Evolutionary conservation across 2,888 invertebrate genomes (phyloP), one percentile per base, ranked within the genome.

Genomic region (Volucella bombylans): DNA sequence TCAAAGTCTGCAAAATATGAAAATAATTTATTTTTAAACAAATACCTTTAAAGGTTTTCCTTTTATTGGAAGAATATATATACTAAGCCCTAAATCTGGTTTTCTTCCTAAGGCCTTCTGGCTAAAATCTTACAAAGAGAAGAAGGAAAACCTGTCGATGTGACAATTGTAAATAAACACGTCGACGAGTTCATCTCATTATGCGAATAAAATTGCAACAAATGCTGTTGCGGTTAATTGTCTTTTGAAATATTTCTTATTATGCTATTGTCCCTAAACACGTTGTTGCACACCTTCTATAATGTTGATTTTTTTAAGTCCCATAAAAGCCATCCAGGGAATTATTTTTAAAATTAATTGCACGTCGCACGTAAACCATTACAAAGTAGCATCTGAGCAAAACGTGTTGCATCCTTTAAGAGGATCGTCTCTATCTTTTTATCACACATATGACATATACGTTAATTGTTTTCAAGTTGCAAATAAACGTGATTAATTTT

Each of bases 1-100:
- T 31, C 31, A 31, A 31, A 31, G 31, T 6, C 31, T 31, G 4
- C 6, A 4, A 31, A 31, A 2, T 31, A 31, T 31, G 4, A 23
- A 50, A 52, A 65, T 50, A 38, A 8, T 8, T 45, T 45, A 45
- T 45, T 45, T 14, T 57, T 9, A 14, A n/a, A 31, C 31, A 6
- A 11, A 39, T 0, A 41, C 18, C n/a, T 8, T 12, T 9, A n/a
- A n/a, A 9, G 12, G 38, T 8, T 54, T 11, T 6, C 14, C 45
- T 31, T 9, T 49, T 62, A 67, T 72, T 50, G 23, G 23, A 79
- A 79, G 54, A 54, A 69, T 71, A n/a, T 64, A 3, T 69, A 11
- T 45, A 15, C 12, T 14, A 65, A 71, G 83, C 79, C 85, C 85
- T 85, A 72, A 85, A 85, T 85, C 85, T 85, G 83, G 71, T 65